A percentile compares a stretch with the other conserved stretches of the same genome.
phyloP scores from a whole-genome alignment of 1,140 invertebrate genomes.

The Leguminivora glycinivorella region DNA sequence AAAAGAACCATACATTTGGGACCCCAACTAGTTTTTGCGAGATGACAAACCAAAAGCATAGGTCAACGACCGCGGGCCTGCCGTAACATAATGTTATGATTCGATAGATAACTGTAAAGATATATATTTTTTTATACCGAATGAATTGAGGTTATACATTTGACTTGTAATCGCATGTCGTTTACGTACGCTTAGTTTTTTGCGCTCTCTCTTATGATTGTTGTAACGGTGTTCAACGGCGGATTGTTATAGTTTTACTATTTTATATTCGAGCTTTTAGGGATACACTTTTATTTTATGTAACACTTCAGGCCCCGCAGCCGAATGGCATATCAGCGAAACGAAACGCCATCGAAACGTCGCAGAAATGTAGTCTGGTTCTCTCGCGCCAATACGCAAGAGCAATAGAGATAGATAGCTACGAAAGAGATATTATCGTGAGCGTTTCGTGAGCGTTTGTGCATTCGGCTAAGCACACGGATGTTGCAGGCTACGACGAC shows the following conservation, averaged over 20 bases:
- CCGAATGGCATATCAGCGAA: too few relatives aligned
- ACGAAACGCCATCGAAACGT: too few relatives aligned
- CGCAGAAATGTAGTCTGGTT: too few relatives aligned
- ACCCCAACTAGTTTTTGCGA: constrained; percentile 30
- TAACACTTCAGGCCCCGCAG: too few relatives aligned
- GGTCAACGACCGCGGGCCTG: constrained; percentile 61
- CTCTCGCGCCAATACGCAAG: too few relatives aligned
- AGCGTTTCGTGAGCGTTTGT: too few relatives aligned
- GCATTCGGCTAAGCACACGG: too few relatives aligned
- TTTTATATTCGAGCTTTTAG: background rate
- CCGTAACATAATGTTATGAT: constrained; percentile 58
- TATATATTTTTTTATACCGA: constrained; percentile 64
- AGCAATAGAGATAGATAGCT: too few relatives aligned
- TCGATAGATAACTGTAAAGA: constrained; percentile 74
- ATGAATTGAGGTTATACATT: constrained; percentile 62
- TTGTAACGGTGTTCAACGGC: constrained; percentile 23
- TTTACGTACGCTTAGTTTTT: constrained; percentile 41
- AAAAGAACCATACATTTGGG: constrained; percentile 17
- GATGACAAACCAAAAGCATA: constrained; percentile 53
- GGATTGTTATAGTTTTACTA: background rate
- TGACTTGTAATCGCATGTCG: constrained; percentile 54
- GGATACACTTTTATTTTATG: background rate
- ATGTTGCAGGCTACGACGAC: too few relatives aligned
- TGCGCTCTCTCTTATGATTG: constrained; percentile 21
- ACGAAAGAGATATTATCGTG: too few relatives aligned